Evolutionary conservation across 2,888 invertebrate species (phyloP), one percentile per base, ranked within the genome.

Genomic region (Gymnoscelis rufifasciata): DNA sequence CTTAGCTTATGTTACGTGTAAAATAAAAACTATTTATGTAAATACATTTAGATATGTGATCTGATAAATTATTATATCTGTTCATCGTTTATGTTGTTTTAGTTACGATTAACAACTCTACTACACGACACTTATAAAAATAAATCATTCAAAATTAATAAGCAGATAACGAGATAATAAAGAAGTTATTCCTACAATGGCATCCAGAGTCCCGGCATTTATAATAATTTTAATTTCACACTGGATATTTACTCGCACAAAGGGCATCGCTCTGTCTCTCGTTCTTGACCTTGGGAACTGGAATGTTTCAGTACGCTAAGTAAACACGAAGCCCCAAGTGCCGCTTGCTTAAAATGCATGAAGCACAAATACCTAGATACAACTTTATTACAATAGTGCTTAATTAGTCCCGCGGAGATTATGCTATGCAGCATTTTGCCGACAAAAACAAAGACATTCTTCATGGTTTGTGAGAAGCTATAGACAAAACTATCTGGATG

Each of bases 281-380:
- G 59, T 33, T 66, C 64, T 52, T 58, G 71, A 59, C 80, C 78
- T 79, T 78, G 77, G 68, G 49, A 51, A 55, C 52, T 55, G 49
- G 56, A 58, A 58, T 54, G 40, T 57, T 58, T 56, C 58, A 56
- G 50, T 48, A 36, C 41, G 50, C 38, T 26, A 13, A 29, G 28
- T 47, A 54, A 54, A 51, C 47, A 52, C 27, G 42, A 43, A 54
- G 41, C 43, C 43, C 41, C 37, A 48, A 42, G 49, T 46, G 47
- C 39, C 40, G 40, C 28, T 49, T 49, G 41, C 49, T 57, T 48
- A 55, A 52, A 54, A 51, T 31, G 43, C 53, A 52, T 52, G 44
- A 53, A 54, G 42, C 49, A 52, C 43, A 51, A 42, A 53, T 46
- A 47, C 39, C 46, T 38, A 43, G 36, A 28, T 28, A 40, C 39